Conservation (phyloP, 2,113 vertebrate species). For the Cygnus atratus region DNA sequence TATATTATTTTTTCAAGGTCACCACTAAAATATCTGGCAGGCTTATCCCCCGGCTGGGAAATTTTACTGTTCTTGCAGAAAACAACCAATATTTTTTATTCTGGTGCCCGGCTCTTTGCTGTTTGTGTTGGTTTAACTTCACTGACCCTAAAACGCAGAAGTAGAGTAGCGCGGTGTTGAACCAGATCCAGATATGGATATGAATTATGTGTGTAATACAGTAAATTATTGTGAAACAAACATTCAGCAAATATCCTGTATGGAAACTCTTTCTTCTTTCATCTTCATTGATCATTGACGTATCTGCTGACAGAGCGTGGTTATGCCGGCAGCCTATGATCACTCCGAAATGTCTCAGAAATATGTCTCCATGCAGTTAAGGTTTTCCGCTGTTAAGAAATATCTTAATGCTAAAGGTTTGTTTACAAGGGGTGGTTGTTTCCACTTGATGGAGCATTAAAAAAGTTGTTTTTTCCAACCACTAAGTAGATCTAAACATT, state of each 20-base stretch:
- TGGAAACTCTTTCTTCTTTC: conserved; percentile 75
- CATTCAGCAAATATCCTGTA: conserved; percentile 46
- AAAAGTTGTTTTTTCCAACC: conserved; percentile 84
- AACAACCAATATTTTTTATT: conserved; percentile 19
- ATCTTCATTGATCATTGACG: conserved; percentile 58
- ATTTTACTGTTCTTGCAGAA: conserved; percentile 65
- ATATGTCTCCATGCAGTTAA: conserved; percentile 72
- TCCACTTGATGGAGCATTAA: conserved; percentile 75
- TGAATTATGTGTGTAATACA: conserved; percentile 38
- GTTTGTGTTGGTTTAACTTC: conserved; percentile 65
- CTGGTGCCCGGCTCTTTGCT: neutral
- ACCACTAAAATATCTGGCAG: conserved; percentile 41
- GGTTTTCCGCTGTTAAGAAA: conserved; percentile 76
- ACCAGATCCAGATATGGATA: neutral
- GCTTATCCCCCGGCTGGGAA: conserved; percentile 4
- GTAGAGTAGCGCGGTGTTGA: neutral
- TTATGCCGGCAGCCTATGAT: conserved; percentile 63
- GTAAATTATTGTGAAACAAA: conserved; percentile 49
- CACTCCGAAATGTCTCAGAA: conserved; percentile 67
- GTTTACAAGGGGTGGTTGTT: conserved; percentile 82
- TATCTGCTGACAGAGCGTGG: conserved; percentile 72
- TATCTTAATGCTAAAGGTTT: conserved; percentile 77
- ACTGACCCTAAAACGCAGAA: conserved; percentile 3
- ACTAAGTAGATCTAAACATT: conserved; percentile 83
- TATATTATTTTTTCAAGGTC: conserved; percentile 46